Evolutionary conservation across 2,113 vertebrate species (phyloP), one percentile per base, ranked within the genome.

Genomic region (Smithornis capensis): DNA sequence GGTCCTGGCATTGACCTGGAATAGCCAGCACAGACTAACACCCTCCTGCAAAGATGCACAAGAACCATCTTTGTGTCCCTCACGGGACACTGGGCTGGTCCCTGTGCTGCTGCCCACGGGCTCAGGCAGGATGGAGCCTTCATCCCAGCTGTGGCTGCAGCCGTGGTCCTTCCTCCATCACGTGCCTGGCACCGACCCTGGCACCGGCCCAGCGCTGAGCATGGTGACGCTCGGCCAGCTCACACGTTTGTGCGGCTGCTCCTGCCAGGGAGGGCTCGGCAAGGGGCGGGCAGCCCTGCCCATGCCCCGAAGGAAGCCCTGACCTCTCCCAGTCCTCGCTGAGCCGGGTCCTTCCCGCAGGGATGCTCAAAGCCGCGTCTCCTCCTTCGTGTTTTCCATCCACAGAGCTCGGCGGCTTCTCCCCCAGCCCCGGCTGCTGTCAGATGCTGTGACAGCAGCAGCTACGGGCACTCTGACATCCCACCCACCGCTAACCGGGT

Each of bases 71-170:
- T 7, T 31, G 40, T 37, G n/a, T 40, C 52, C 45, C 19, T 22
- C 1, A 0, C 1, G 1, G 23, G 45, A 25, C 87, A 31, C 35
- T 1, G 3, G 16, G 9, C 4, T 33, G 69, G 29, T 33, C 42
- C 65, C 25, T 44, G 28, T 31, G 62, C 40, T 21, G 40, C 62
- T 15, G n/a, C 59, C 73, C 13, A 1, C 7, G 8, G 19, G 63
- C 37, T 24, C 0, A 7, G 33, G 42, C 52, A 55, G 69, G 63
- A 86, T 1, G 2, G 14, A 55, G 37, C 31, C 31, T 44, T 50
- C 10, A 0, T 7, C 38, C 76, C 64, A 53, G 63, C 81, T 59
- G 56, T 7, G 8, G 18, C 81, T 16, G 5, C 38, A 23, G 60
- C 60, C 55, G 6, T 5, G 1, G 6, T 35, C 68, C 62, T 55